Evolutionary conservation across 2,113 vertebrate genomes (phyloP).

Genomic region (Siniperca knerii): DNA sequence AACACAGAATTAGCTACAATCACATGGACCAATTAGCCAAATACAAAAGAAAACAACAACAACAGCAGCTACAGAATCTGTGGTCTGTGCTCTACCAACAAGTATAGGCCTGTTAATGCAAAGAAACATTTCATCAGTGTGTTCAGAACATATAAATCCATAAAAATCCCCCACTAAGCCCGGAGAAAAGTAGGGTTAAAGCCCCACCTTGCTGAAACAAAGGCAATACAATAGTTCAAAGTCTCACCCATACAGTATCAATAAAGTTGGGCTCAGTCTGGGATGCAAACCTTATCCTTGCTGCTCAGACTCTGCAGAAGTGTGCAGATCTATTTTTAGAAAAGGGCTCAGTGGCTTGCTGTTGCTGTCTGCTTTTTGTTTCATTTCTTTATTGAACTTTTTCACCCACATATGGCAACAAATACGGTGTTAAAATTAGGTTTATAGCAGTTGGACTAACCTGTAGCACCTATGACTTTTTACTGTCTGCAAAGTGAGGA

Average conservation of each 20-base stretch:
- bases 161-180: not conserved
- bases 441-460: not conserved
- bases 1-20: not conserved
- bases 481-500: not conserved
- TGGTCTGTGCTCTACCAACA: not conserved
- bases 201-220: not conserved
- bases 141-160: not conserved
- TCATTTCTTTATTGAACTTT: not conserved
- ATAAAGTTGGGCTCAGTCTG: conserved; percentile 12
- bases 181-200: not conserved
- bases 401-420: not conserved
- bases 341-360: not conserved
- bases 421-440: not conserved
- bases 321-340: too few relatives aligned
- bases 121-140: not conserved
- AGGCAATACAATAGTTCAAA: conserved; percentile 48
- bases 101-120: not conserved
- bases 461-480: not conserved
- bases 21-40: not conserved
- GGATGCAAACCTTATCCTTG: not conserved
- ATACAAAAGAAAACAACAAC: not conserved
- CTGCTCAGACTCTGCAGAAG: not conserved
- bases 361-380: conserved; percentile 1
- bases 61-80: not conserved
- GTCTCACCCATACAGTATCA: conserved; percentile 14